Percentiles rank a stretch among this genome's conserved stretches.
Evolutionary conservation across 2,888 invertebrate species (phyloP).

Genomic region (Meteorus cinctellus): DNA sequence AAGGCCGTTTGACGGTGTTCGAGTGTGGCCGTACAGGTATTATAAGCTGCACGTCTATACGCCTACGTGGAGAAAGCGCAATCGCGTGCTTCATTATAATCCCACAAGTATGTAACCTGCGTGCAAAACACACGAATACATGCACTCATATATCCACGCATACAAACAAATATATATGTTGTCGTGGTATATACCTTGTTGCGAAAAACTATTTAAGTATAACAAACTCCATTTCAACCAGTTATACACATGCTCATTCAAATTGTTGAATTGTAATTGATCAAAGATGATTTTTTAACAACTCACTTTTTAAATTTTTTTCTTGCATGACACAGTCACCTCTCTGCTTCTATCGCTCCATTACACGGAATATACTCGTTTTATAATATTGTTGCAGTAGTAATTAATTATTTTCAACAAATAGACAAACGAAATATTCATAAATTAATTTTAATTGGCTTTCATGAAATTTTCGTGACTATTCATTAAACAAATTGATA

Average conservation of each 20-base stretch:
- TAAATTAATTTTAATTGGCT: neutral
- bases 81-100: slow-evolving; percentile 51
- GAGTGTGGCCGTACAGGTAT: slow-evolving; percentile 32
- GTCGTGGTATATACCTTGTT: too few relatives aligned
- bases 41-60: slow-evolving; percentile 42
- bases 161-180: neutral
- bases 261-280: neutral
- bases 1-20: neutral
- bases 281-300: neutral
- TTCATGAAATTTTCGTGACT: neutral
- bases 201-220: too few relatives aligned
- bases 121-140: neutral
- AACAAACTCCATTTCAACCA: neutral
- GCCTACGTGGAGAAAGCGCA: slow-evolving; percentile 56
- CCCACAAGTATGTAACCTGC: slow-evolving; percentile 28
- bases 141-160: neutral
- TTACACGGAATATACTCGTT: slow-evolving; percentile 36
- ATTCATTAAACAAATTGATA: neutral
- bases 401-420: neutral
- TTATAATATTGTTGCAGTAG: too few relatives aligned
- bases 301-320: slow-evolving; percentile 65
- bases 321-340: slow-evolving; percentile 66
- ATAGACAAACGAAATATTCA: neutral
- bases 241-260: neutral
- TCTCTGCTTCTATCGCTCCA: slow-evolving; percentile 53